A percentile compares a stretch with the other conserved stretches of the same genome.
Conservation (phyloP, 2,888 invertebrate species). For the Coelinius sp. region DNA sequence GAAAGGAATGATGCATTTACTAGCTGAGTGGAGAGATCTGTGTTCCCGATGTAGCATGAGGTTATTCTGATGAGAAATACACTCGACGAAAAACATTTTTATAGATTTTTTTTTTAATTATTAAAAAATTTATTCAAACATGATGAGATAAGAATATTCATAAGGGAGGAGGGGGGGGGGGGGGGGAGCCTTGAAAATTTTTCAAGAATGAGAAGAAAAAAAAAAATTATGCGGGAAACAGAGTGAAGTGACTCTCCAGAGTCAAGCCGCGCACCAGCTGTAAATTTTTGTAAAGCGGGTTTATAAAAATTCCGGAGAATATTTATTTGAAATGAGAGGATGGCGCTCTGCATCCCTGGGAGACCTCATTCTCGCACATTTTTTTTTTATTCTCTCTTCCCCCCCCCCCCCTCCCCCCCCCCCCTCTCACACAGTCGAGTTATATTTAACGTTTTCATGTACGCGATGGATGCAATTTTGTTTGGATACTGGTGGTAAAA, state of each 20-base stretch:
- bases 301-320: constrained; percentile 23
- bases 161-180: not conserved
- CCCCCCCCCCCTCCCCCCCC: not conserved
- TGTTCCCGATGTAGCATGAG: not conserved
- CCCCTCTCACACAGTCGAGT: not conserved
- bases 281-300: constrained; percentile 25
- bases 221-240: not conserved
- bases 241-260: not conserved
- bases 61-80: not conserved
- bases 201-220: not conserved
- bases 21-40: not conserved
- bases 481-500: constrained; percentile 8
- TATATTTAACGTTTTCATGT: constrained; percentile 19
- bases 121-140: no score
- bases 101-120: no score
- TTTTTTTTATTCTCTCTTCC: constrained; percentile 32
- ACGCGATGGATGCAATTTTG: constrained; percentile 18
- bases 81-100: not conserved
- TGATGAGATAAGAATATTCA: not conserved
- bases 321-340: constrained; percentile 41
- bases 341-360: constrained; percentile 8
- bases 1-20: constrained; percentile 11
- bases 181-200: not conserved
- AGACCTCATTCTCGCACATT: constrained; percentile 64
- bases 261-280: constrained; percentile 20